phyloP scores from a whole-genome alignment of 2,113 vertebrate species.

The Leucopsar rothschildi region DNA sequence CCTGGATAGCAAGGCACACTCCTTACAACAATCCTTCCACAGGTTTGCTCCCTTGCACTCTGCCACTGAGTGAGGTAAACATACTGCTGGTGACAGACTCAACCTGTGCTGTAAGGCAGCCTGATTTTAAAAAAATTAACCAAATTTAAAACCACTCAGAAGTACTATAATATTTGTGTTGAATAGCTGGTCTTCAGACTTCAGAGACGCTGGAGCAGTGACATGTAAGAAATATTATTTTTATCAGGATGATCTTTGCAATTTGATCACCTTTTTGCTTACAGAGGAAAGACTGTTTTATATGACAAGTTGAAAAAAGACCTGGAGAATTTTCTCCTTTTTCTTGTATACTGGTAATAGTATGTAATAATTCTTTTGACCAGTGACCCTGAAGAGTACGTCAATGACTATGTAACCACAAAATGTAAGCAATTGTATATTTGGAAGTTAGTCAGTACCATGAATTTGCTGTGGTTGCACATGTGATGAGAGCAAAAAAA shows the following conservation, averaged over 20 bases:
- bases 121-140: background rate
- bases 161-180: background rate
- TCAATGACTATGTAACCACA: background rate
- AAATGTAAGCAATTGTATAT: background rate
- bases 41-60: background rate
- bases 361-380: background rate
- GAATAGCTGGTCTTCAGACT: background rate
- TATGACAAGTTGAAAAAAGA: background rate
- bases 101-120: background rate
- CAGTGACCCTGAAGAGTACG: background rate
- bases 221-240: background rate
- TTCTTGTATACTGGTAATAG: background rate
- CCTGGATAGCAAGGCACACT: background rate
- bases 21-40: accelerated
- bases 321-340: background rate
- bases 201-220: background rate
- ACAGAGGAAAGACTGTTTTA: background rate
- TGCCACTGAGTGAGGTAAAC: background rate
- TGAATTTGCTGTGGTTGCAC: background rate
- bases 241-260: background rate
- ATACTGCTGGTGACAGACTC: background rate
- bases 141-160: background rate
- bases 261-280: background rate
- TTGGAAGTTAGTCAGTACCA: background rate
- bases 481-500: background rate